Conservation (phyloP, 2,797 vertebrate species). For the Anas flavirostris region DNA sequence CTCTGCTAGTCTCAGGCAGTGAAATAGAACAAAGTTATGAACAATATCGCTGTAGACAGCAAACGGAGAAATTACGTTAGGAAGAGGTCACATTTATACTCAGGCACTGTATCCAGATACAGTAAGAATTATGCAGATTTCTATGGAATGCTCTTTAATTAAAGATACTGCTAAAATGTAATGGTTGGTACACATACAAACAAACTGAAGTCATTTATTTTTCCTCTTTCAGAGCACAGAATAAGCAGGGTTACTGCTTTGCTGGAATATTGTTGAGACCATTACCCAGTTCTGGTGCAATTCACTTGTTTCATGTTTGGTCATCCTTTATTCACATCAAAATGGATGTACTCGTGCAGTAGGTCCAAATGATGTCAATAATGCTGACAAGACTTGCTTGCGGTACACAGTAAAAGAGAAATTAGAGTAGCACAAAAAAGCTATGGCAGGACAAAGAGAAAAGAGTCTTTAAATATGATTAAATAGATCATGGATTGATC, state of each 20-base stretch:
- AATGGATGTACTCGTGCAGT: neutral
- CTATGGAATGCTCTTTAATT: neutral
- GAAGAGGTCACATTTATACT: conserved; percentile 35
- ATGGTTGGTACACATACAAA: neutral
- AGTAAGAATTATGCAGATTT: neutral
- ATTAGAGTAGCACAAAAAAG: neutral
- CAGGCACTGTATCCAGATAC: conserved; percentile 14
- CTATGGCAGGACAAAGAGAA: neutral
- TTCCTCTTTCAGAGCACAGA: neutral
- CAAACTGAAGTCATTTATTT: rapidly evolving
- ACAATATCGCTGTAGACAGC: conserved; percentile 1
- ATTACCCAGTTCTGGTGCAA: neutral
- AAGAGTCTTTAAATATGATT: neutral
- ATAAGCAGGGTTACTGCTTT: neutral
- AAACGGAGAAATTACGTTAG: conserved; percentile 17
- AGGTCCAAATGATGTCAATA: neutral
- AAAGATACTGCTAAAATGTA: neutral
- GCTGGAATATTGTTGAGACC: neutral
- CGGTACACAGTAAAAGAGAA: neutral
- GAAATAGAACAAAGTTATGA: conserved; percentile 2
- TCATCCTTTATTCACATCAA: neutral
- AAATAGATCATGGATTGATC: neutral
- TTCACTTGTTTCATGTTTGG: neutral
- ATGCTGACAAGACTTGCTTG: neutral
- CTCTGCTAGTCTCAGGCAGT: conserved; percentile 2